Base-by-base conservation (phyloP, 2,888 invertebrate genomes). In the Campaea margaritaria region DNA sequence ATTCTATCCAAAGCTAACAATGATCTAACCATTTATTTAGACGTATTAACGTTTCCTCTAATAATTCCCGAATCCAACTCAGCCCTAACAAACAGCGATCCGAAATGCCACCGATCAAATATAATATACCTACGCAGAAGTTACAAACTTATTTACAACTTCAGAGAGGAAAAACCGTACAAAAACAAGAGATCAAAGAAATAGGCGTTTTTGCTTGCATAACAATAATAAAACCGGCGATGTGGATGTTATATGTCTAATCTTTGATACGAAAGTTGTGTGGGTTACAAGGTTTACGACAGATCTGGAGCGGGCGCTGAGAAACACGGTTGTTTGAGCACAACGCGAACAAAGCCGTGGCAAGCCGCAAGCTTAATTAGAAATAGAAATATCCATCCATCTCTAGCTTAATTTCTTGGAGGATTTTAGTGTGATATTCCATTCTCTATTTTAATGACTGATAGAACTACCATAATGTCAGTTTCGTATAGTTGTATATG, bases 241-340 rank as follows among this genome's bases (percentile, higher is more conserved):
- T 64, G 58, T 64, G 65, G 63, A 73, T 73, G n/a, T 70, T 65
- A 72, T 70, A 68, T 58, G 66, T 66, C 65, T 71, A 68, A 73
- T 71, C 54, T 68, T 49, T 60, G 67, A 67, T 62, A 56, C 61
- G 60, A 61, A 64, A 70, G 43, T 65, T 70, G 62, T 59, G 50
- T 64, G 54, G 47, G 45, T 58, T 67, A 47, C 44, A 57, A 58
- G 51, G 53, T 61, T 34, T 62, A 36, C 41, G 64, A 71, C 51
- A 64, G 56, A 62, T 64, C 60, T 62, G 38, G 59, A 67, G 45
- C 58, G 55, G 44, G 27, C 53, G 51, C 39, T 57, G 28, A 31
- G 34, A 58, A 54, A 58, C 43, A 34, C 46, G 42, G 16, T 47
- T 16, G 36, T 31, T 34, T 51, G 41, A 34, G 9, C 28, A 42